phyloP scores from a whole-genome alignment of 2,797 vertebrate genomes.

The Ceryle rudis region DNA sequence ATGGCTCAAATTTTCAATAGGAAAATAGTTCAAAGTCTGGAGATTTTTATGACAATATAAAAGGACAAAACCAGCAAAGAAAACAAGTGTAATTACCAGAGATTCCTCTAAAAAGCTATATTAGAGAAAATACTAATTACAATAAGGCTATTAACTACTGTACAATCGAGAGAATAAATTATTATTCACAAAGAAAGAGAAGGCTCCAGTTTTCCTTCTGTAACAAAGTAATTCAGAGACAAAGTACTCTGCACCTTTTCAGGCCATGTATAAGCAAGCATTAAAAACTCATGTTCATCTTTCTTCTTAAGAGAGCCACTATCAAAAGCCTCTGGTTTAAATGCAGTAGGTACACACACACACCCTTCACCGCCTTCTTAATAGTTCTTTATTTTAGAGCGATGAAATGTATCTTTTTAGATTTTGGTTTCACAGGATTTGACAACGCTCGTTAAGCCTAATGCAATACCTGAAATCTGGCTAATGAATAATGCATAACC shows the following conservation, averaged over 20 bases:
- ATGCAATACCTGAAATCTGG: background rate
- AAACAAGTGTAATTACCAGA: background rate
- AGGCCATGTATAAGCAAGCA: background rate
- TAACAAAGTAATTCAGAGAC: background rate
- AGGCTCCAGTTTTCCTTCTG: background rate
- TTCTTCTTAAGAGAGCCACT: background rate
- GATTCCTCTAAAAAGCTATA: background rate
- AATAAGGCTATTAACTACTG: background rate
- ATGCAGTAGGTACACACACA: background rate
- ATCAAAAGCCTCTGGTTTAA: background rate
- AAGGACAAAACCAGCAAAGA: background rate
- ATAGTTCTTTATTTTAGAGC: background rate
- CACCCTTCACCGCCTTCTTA: background rate
- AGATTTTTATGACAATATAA: background rate
- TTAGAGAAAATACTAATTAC: background rate
- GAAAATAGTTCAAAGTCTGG: background rate
- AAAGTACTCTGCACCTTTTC: background rate
- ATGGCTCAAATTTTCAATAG: background rate
- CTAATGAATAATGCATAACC: background rate
- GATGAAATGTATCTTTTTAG: background rate
- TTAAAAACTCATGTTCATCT: fast-evolving
- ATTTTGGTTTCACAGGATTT: background rate
- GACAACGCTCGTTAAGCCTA: background rate
- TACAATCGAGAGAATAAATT: background rate
- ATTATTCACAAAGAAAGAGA: background rate